phyloP scores from a whole-genome alignment of 2,888 invertebrate species.

The Chrysotoxum bicinctum region DNA sequence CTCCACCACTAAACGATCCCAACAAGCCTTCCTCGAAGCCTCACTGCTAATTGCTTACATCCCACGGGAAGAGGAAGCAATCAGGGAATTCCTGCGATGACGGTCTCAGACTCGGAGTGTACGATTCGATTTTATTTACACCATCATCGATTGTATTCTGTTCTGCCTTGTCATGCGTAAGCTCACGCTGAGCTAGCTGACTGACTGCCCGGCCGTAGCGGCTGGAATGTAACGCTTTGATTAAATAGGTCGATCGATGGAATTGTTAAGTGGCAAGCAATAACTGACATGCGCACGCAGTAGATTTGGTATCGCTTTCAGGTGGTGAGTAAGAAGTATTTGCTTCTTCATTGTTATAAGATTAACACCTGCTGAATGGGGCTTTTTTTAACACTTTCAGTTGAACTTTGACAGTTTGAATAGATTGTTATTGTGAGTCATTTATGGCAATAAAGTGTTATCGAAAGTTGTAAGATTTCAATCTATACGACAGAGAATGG shows the following conservation, averaged over 20 bases:
- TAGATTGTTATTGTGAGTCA: not conserved
- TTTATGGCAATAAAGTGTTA: conserved; percentile 4
- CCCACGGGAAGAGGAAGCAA: conserved; percentile 74
- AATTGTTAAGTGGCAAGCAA: conserved; percentile 7
- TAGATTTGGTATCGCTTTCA: not conserved
- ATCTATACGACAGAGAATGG: conserved; percentile 39
- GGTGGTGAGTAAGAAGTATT: not conserved
- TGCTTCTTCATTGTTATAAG: conserved; percentile 37
- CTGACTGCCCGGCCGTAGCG: not conserved
- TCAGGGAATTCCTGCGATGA: conserved; percentile 55
- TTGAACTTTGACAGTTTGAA: conserved; percentile 35
- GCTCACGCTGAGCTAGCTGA: not conserved
- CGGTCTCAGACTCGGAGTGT: not conserved
- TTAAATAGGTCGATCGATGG: conserved; percentile 64
- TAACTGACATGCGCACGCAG: not conserved
- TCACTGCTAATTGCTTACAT: conserved; percentile 69
- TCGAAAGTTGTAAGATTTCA: not conserved
- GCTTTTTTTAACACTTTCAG: conserved; percentile 41
- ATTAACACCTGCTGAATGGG: conserved; percentile 66
- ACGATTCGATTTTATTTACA: conserved; percentile 49
- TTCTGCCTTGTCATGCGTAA: not conserved
- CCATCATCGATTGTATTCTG: conserved; percentile 22
- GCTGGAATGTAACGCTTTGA: conserved; percentile 52
- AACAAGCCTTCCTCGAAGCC: conserved; percentile 32
- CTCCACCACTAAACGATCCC: conserved; percentile 37